A percentile compares a stretch with the other conserved stretches of the same genome.
Evolutionary conservation across 2,797 vertebrate genomes (phyloP).

Genomic region (Sebastes ruberrimus): DNA sequence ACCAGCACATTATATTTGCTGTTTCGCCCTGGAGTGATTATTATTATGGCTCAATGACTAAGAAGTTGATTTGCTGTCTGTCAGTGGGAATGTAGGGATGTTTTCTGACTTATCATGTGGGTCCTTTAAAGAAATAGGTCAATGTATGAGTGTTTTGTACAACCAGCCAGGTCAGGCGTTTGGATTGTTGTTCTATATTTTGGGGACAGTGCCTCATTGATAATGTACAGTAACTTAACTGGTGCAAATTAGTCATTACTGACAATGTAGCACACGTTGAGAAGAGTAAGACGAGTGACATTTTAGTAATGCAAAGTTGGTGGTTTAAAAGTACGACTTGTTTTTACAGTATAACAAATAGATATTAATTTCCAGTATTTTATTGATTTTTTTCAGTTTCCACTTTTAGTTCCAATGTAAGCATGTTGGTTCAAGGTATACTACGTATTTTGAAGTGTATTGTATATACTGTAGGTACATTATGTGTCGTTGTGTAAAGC

Average conservation of each 20-base stretch:
- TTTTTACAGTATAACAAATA: no score
- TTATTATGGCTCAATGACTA: not conserved
- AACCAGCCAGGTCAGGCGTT: not conserved
- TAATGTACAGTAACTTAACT: not conserved
- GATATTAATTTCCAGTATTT: no score
- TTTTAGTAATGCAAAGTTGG: constrained; percentile 8
- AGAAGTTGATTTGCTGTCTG: constrained; percentile 1
- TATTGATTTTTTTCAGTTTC: no score
- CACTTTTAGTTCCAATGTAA: no score
- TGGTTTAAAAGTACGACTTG: not conserved
- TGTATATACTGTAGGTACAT: no score
- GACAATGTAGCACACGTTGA: not conserved
- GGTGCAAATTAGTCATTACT: not conserved
- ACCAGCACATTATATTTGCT: not conserved
- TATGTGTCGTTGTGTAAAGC: no score
- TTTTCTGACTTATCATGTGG: not conserved
- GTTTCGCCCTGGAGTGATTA: not conserved
- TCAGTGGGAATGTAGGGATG: not conserved
- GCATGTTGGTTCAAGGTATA: rapidly evolving
- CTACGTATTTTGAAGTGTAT: no score
- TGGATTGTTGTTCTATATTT: not conserved
- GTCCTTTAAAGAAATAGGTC: not conserved
- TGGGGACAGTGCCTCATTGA: not conserved
- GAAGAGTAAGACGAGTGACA: not conserved
- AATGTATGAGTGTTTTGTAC: no score